Evolutionary conservation across 2,888 invertebrate species (phyloP), one percentile per base, ranked within the genome.

Genomic region (Heliconius sara): DNA sequence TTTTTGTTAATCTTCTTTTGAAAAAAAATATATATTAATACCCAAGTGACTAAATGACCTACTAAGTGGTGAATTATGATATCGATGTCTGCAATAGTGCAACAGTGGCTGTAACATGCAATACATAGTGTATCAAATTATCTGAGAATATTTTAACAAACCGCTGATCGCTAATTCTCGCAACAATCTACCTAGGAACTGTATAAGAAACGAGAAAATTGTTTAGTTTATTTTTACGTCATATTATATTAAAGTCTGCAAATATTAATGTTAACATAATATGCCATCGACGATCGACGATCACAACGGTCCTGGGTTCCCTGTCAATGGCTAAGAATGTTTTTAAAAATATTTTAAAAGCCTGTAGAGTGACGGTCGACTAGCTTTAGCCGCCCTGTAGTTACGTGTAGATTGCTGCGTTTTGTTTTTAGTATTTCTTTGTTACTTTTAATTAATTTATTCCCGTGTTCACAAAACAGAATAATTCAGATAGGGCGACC

Each of bases 1-100:
- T 57, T n/a, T 60, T n/a, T 60, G 4, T 4, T 63, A 39, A 67
- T 67, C 4, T n/a, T 13, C 22, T 19, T 67, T 67, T 9, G 7
- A 1, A 67, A 39, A 68, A 68, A 19, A 5, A 30, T 6, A 47
- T 70, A 25, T 25, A 43, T 43, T 68, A 6, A 68, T 1, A 7
- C 25, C 68, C 13, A 25, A 25, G 25, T 47, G 27, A 27, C 5
- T 70, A 70, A 70, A 70, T 43, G 25, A 47, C 68, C 68, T 68
- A 47, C 43, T 25, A 27, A 68, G 43, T 68, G n/a, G 68, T 68
- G 68, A 43, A 43, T 68, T 68, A 43, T 68, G 68, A 68, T 68
- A 68, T 68, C 68, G 68, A 47, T 47, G 25, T 47, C 25, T 47
- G 25, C 70, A 70, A 70, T 70, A 27, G 43, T 70, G 70, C 70